Evolutionary conservation across 2,113 vertebrate genomes (phyloP), one percentile per base, ranked within the genome.

Genomic region (Argyrosomus japonicus): DNA sequence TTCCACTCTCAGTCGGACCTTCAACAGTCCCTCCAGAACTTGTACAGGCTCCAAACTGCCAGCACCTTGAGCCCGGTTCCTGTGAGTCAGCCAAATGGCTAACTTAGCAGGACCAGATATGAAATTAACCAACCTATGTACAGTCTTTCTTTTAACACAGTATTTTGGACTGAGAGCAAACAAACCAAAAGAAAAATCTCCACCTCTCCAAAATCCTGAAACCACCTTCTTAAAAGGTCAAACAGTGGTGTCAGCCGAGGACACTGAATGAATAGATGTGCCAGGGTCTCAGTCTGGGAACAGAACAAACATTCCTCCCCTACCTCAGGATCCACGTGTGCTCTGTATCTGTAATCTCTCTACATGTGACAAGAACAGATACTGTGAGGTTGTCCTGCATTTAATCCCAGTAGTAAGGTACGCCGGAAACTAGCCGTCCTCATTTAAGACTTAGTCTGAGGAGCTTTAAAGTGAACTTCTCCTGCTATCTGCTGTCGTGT

Each of bases 291-390:
- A 54, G 2, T 14, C 48, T 62, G 12, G 1, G 1, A 6, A 8
- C 68, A 32, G 5, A 71, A 70, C 11, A 25, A 0, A 36, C 47
- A 71, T 3, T 19, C n/a, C 11, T 43, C 57, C 57, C 36, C n/a
- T 57, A 61, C 2, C 11, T n/a, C 43, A 19, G 75, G 25, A 48
- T 77, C 53, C 23, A 68, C 18, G 40, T 77, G 53, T 1, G 29
- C 47, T 64, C 60, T 75, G 56, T 61, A 48, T 61, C 58, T 75
- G 60, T 75, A n/a, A n/a, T n/a, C n/a, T n/a, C n/a, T n/a, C n/a
- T n/a, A n/a, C n/a, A n/a, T n/a, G 25, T 29, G 17, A 68, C 23
- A 51, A 5, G 60, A 36, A 36, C 60, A 62, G 9, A 1, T 43
- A 27, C 25, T 27, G 25, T 27, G 25, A 32, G 29, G 29, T 11